Evolutionary conservation across 1,140 invertebrate genomes (phyloP).

Genomic region (Ooceraea biroi): DNA sequence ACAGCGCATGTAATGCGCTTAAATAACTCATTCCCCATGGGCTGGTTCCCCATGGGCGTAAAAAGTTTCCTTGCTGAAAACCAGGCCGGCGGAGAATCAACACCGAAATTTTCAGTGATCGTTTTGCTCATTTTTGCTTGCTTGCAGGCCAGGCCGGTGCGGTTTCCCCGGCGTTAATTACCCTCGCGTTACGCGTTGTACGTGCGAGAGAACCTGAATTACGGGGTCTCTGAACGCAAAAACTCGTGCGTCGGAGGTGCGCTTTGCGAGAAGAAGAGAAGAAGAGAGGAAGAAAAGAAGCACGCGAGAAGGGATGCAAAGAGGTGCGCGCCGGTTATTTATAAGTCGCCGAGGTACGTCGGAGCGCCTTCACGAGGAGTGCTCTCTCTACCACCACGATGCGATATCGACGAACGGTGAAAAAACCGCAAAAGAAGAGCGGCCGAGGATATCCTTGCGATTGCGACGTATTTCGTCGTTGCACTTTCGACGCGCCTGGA

Average conservation of each 20-base stretch:
- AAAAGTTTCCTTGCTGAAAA: background rate
- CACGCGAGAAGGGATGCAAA: slow-evolving; percentile 42
- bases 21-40: background rate
- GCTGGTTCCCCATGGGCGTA: background rate
- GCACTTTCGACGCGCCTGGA: background rate
- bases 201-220: slow-evolving; percentile 74
- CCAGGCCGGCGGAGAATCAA: slow-evolving; percentile 18
- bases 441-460: slow-evolving; percentile 61
- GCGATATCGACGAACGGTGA: slow-evolving; percentile 19
- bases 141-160: background rate
- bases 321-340: slow-evolving; percentile 71
- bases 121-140: no score
- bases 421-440: slow-evolving; percentile 40
- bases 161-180: slow-evolving; percentile 69
- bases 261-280: background rate
- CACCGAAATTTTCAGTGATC: background rate
- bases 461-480: slow-evolving; percentile 56
- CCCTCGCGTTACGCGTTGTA: slow-evolving; percentile 62
- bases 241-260: slow-evolving; percentile 65
- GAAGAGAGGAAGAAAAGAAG: slow-evolving; percentile 57
- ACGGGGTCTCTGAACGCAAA: slow-evolving; percentile 72
- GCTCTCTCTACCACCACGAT: slow-evolving; percentile 7
- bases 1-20: background rate
- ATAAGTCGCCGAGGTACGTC: slow-evolving; percentile 62
- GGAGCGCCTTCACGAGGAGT: slow-evolving; percentile 56